Evolutionary conservation across 2,113 vertebrate genomes (phyloP), one percentile per base, ranked within the genome.

Genomic region (Tylochromis polylepis): DNA sequence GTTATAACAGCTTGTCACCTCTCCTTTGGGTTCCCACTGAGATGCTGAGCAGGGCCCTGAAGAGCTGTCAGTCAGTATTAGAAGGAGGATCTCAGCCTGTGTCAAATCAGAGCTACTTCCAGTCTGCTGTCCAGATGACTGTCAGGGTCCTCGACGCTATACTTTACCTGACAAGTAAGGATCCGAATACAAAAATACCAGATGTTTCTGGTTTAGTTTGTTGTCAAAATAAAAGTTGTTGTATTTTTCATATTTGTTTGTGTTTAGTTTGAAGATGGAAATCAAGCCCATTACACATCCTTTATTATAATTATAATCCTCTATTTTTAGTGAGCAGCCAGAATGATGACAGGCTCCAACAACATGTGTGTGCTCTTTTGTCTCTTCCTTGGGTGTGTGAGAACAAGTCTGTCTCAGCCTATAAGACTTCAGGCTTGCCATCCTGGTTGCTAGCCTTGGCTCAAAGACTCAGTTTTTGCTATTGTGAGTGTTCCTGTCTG

Each of bases 311-410:
- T 59, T 15, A 36, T 65, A 11, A 6, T 31, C 11, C 15, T 72
- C 5, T 46, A 15, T 1, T 31, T 27, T 12, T 27, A 99, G 98
- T 96, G 83, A 96, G 93, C 93, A 93, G 85, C 82, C 90, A 92
- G 58, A 87, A 94, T 79, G 96, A 96, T 51, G 96, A 97, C 49
- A 87, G 93, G n/a, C 93, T 97, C 84, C 95, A 97, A 86, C 91
- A 89, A 87, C 94, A 93, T 10, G 87, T 98, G 65, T 98, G 98
- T 94, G 96, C 94, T 46, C 91, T 98, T 89, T 92, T 99, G 2
- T 99, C 98, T 59, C 92, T 99, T 85, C 98, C 98, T 2, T 99
- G 98, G 98, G 96, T 98, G 95, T 94, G 89, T 84, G 96, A 95
- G n/a, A 96, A 97, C 88, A 92, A 90, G 79, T 95, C 97, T 72